Evolutionary conservation across 2,888 invertebrate genomes (phyloP).

Genomic region (Hanleya hanleyi): DNA sequence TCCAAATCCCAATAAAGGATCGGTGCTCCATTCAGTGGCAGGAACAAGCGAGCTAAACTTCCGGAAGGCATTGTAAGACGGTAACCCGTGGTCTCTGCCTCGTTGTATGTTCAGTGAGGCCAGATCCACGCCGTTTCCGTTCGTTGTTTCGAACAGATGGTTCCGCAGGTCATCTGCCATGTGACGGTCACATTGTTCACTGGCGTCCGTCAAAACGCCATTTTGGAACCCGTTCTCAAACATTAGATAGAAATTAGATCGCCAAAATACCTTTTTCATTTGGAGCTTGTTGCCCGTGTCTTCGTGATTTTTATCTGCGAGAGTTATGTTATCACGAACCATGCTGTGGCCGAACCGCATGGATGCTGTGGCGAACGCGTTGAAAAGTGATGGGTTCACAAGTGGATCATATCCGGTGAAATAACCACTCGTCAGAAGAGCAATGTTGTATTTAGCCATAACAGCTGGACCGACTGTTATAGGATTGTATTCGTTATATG

Average conservation of each 20-base stretch:
- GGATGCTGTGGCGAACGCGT: conserved; percentile 59
- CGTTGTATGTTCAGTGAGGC: background rate
- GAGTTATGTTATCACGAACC: conserved; percentile 25
- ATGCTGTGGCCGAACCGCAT: conserved; percentile 60
- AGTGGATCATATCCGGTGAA: conserved; percentile 7
- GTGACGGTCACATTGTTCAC: background rate
- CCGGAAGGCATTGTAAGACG: background rate
- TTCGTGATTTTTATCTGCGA: background rate
- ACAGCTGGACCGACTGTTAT: background rate
- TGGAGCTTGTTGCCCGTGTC: background rate
- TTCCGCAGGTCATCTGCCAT: background rate
- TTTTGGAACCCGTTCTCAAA: background rate
- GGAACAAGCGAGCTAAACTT: background rate
- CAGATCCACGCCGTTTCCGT: conserved; percentile 3
- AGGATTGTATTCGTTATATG: background rate
- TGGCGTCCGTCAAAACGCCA: background rate
- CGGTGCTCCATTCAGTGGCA: background rate
- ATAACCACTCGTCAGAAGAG: background rate
- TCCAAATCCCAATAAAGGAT: background rate
- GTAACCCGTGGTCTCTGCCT: conserved; percentile 1
- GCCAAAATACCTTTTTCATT: background rate
- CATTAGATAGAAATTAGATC: background rate
- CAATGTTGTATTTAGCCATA: background rate
- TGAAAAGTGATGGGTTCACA: conserved; percentile 52
- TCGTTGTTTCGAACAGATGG: background rate